These are phyloP conservation scores for Notolepis coatsorum DNA, from an alignment of 2,797 vertebrate species.

Conservation along the genomic window DNA sequence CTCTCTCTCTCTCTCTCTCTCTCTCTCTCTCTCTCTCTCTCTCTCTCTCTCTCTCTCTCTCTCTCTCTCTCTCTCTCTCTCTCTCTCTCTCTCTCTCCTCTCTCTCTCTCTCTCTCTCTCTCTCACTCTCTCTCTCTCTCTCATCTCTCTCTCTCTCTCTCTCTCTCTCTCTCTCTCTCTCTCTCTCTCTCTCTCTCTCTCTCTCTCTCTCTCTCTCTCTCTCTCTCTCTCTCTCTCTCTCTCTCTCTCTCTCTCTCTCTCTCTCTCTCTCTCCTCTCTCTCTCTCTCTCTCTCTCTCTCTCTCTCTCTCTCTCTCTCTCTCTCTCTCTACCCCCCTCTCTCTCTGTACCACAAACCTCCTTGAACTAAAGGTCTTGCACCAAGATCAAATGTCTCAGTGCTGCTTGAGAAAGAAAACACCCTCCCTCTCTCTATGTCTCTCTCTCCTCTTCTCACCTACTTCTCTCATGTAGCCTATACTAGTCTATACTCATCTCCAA, in stretches of 20 bases:
- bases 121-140: too few relatives aligned
- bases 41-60: too few relatives aligned
- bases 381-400: constrained; percentile 60
- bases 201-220: constrained; percentile 1
- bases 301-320: neutral
- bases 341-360: constrained; percentile 17
- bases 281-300: neutral
- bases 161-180: too few relatives aligned
- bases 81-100: too few relatives aligned
- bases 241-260: neutral
- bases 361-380: constrained; percentile 42
- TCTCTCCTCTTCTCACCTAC: constrained; percentile 20
- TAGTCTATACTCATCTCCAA: constrained; percentile 3
- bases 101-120: too few relatives aligned
- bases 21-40: too few relatives aligned
- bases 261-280: too few relatives aligned
- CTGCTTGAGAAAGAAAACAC: constrained; percentile 59
- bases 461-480: constrained; percentile 4
- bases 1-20: too few relatives aligned
- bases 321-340: neutral
- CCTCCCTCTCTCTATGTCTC: too few relatives aligned
- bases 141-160: too few relatives aligned
- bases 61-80: too few relatives aligned
- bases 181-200: constrained; percentile 3
- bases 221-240: too few relatives aligned